Evolutionary conservation across 2,888 invertebrate species (phyloP).

Genomic region (Mythimna albipuncta): DNA sequence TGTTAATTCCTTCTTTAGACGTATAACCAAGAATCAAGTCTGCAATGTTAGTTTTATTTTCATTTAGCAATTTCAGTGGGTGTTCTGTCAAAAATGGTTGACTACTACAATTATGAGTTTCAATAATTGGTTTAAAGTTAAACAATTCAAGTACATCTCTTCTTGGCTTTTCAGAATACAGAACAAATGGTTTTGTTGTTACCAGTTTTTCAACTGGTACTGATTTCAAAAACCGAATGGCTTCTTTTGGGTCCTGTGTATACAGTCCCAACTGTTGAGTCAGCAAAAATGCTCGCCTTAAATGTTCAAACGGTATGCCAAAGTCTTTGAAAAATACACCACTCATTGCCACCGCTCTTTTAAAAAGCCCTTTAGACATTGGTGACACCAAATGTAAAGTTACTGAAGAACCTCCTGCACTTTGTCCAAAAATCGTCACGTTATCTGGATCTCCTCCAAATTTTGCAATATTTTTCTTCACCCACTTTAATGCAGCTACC

Average conservation of each 20-base stretch:
- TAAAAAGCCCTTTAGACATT: slow-evolving; percentile 69
- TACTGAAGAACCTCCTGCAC: slow-evolving; percentile 57
- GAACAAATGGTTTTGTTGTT: slow-evolving; percentile 26
- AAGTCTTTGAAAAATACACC: slow-evolving; percentile 68
- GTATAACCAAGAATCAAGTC: slow-evolving; percentile 93
- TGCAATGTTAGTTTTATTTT: slow-evolving; percentile 81
- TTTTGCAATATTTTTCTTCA: slow-evolving; percentile 57
- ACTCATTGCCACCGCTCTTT: slow-evolving; percentile 67
- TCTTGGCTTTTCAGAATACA: slow-evolving; percentile 26
- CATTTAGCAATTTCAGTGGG: slow-evolving; percentile 54
- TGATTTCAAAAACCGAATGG: slow-evolving; percentile 52
- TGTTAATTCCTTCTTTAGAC: slow-evolving; percentile 90
- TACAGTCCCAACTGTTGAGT: slow-evolving; percentile 66
- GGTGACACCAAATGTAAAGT: slow-evolving; percentile 65
- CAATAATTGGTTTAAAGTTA: slow-evolving; percentile 63
- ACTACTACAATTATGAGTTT: slow-evolving; percentile 61
- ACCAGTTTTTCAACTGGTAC: slow-evolving; percentile 47
- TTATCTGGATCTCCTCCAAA: slow-evolving; percentile 66
- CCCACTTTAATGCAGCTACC: slow-evolving; percentile 62
- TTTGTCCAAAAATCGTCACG: slow-evolving; percentile 66
- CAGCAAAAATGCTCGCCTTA: slow-evolving; percentile 64
- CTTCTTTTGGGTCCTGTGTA: slow-evolving; percentile 62
- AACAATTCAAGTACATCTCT: slow-evolving; percentile 13
- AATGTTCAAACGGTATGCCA: slow-evolving; percentile 60
- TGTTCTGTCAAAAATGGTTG: slow-evolving; percentile 61